Percentiles rank a stretch among this genome's conserved stretches.
Evolutionary conservation across 2,113 vertebrate genomes (phyloP).

Genomic region (Sterna hirundo): DNA sequence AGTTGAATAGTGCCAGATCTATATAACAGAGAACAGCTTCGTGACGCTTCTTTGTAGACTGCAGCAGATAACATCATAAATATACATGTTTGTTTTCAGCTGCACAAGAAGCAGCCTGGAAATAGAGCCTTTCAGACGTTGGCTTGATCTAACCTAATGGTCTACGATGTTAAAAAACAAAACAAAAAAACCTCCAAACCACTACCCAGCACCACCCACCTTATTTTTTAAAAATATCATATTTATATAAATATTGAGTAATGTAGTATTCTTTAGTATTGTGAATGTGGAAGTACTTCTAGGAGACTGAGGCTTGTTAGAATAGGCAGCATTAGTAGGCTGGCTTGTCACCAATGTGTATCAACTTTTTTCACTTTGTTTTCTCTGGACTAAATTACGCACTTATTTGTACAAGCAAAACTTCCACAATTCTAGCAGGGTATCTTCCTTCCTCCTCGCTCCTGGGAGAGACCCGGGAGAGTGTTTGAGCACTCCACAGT

Average conservation of each 20-base stretch:
- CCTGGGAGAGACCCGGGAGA: not conserved
- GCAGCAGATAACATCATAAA: conserved; percentile 14
- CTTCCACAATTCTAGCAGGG: not conserved
- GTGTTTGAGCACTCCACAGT: not conserved
- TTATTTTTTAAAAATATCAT: not conserved
- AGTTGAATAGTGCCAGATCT: not conserved
- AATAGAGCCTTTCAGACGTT: not conserved
- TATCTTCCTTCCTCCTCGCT: not conserved
- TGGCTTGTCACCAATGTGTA: not conserved
- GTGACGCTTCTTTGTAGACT: not conserved
- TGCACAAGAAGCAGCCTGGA: not conserved
- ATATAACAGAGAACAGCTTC: not conserved
- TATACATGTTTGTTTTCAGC: conserved; percentile 16
- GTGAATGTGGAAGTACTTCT: not conserved
- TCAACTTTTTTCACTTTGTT: not conserved
- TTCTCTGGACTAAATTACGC: not conserved
- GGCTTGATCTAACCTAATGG: not conserved
- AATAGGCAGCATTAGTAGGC: not conserved
- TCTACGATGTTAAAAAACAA: not conserved
- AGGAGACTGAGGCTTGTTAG: not conserved
- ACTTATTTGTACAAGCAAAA: not conserved
- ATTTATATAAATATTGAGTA: not conserved
- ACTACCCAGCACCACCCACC: not conserved
- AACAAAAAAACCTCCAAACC: no score
- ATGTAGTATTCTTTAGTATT: not conserved